These are phyloP conservation scores for Morone chrysops DNA, from an alignment of 2,113 vertebrate genomes.

Conservation along the genomic window DNA sequence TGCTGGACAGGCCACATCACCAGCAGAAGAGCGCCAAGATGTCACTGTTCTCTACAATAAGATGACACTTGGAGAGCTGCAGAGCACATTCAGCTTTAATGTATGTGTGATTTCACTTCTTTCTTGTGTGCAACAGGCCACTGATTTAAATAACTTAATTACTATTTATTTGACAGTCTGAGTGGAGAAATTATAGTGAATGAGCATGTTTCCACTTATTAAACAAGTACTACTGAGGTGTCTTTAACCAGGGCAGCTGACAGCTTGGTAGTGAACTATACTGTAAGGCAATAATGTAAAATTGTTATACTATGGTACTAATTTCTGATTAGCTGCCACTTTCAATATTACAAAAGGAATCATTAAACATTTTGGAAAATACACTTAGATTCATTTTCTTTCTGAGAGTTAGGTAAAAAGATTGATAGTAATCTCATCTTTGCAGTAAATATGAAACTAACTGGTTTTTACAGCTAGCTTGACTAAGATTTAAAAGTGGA, in stretches of 20 bases:
- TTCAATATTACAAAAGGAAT: no score
- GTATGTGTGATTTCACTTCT: constrained; percentile 81
- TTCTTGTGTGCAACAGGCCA: neutral
- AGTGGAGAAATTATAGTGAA: neutral
- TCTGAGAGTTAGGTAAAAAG: neutral
- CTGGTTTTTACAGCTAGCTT: neutral
- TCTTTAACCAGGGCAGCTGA: neutral
- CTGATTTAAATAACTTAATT: neutral
- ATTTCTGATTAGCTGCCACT: neutral
- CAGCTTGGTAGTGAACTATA: neutral
- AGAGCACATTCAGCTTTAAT: constrained; percentile 88
- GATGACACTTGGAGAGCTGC: constrained; percentile 90
- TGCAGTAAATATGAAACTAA: neutral
- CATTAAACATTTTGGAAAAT: no score
- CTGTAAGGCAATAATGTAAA: neutral
- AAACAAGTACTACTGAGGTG: neutral
- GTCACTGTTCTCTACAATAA: constrained; percentile 94
- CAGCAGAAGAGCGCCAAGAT: constrained; percentile 93
- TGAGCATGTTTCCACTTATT: neutral
- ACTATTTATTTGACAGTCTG: neutral
- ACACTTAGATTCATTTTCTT: neutral
- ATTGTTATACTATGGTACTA: neutral
- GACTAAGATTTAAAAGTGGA: no score
- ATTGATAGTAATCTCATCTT: neutral
- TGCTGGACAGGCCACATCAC: constrained; percentile 88